Conservation (phyloP, 2,797 vertebrate genomes). For the Tamandua tetradactyla region DNA sequence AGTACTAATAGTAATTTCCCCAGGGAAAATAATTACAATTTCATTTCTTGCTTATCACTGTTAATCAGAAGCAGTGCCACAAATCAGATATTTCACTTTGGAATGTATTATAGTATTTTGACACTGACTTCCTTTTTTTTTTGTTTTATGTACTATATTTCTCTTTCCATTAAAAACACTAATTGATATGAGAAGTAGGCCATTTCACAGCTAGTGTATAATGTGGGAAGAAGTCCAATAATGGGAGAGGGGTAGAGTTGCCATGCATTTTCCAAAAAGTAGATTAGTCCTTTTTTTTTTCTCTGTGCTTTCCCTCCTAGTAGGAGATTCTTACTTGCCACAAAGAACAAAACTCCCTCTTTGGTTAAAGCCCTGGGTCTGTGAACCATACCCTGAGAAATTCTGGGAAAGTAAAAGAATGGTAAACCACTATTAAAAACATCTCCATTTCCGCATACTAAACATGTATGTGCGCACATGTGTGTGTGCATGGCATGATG, state of each 20-base stretch:
- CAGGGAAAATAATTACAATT: neutral
- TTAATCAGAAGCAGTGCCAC: neutral
- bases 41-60: constrained; percentile 15
- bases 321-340: constrained; percentile 3
- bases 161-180: neutral
- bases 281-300: neutral
- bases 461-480: neutral
- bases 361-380: constrained; percentile 18
- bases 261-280: neutral
- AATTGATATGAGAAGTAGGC: neutral
- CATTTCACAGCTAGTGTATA: no score
- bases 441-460: neutral
- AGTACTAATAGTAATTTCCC: neutral
- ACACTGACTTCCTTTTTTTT: neutral
- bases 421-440: neutral
- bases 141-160: neutral
- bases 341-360: neutral
- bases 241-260: neutral
- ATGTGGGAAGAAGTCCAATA: neutral
- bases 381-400: constrained; percentile 6
- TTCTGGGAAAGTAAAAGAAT: neutral
- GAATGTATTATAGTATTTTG: neutral
- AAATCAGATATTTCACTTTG: neutral
- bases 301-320: neutral
- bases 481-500: neutral